Base-by-base conservation (phyloP, 1,140 invertebrate species). In the Meteorus sp. region DNA sequence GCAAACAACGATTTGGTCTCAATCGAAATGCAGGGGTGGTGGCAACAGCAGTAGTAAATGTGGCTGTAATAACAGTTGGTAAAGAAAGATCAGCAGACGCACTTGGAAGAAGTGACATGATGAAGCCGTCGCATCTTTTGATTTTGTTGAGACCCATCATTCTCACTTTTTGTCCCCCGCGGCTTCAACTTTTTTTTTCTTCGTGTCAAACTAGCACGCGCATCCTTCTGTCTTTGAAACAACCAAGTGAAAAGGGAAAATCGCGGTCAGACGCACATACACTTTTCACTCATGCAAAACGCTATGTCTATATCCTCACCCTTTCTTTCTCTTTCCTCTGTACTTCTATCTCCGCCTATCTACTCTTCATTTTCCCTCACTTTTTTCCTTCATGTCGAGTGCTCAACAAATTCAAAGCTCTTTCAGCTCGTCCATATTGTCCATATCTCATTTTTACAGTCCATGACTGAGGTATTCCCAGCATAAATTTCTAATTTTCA, bases 351-450 rank as follows among this genome's bases (percentile, higher is more conserved):
- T 23, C 33, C 37, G 22, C 39, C 13, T 33, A 25, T 52, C 17
- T 39, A 39, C n/a, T 52, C 27, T 52, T 19, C 20, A 9, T 19
- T 29, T 11, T 25, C 20, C 54, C n/a, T 44, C 39, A 19, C 29
- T 33, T 56, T 56, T 57, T 41, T 57, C 31, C 23, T 45, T n/a
- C n/a, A n/a, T n/a, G n/a, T 47, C 33, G 13, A 56, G 39, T 56
- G 17, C 43, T 29, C 52, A 29, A 33, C 19, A 56, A 31, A 56
- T 44, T 56, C 41, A 45, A 56, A 56, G 53, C 53, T 45, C 52
- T 55, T 45, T 53, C 51, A 53, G 33, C 7, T 52, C 23, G 22
- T 39, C 44, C 52, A 15, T 27, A 31, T 27, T 31, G 45, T 48
- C 50, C 37, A 47, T 13, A 29, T 44, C 43, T n/a, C 43, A 47